Evolutionary conservation across 1,140 invertebrate genomes (phyloP).

Genomic region (Formica exsecta): DNA sequence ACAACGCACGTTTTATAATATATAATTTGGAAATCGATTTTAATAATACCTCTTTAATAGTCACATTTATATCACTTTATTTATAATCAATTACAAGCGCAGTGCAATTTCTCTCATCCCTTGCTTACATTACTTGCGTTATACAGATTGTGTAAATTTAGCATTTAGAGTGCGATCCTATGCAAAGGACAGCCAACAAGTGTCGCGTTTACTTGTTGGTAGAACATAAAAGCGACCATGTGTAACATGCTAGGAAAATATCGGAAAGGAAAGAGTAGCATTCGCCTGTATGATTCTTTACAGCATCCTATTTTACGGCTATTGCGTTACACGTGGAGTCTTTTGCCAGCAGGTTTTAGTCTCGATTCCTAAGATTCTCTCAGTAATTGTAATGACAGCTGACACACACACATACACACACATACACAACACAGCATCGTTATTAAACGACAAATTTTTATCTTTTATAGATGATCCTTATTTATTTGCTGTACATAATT

Average conservation of each 20-base stretch:
- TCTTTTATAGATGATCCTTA: not conserved
- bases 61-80: conserved; percentile 9
- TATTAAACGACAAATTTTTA: not conserved
- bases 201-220: conserved; percentile 3
- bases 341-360: conserved; percentile 8
- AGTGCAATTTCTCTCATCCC: not conserved
- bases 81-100: not conserved
- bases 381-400: not conserved
- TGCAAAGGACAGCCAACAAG: conserved; percentile 45
- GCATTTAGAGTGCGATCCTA: conserved; percentile 24
- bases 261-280: conserved; percentile 47
- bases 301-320: conserved; percentile 1
- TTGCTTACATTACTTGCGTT: not conserved
- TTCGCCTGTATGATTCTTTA: conserved; percentile 31
- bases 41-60: not conserved
- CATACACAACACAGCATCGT: not conserved
- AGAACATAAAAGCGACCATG: conserved; percentile 27
- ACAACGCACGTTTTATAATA: too few species aligned
- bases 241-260: conserved; percentile 36
- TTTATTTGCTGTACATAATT: not conserved
- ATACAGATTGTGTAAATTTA: conserved; percentile 17
- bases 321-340: conserved; percentile 40
- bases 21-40: not conserved
- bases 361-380: not conserved
- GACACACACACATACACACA: too few species aligned